A percentile compares a stretch with the other conserved stretches of the same genome.
Evolutionary conservation across 2,797 vertebrate genomes (phyloP).

Genomic region (Sylvia borin): DNA sequence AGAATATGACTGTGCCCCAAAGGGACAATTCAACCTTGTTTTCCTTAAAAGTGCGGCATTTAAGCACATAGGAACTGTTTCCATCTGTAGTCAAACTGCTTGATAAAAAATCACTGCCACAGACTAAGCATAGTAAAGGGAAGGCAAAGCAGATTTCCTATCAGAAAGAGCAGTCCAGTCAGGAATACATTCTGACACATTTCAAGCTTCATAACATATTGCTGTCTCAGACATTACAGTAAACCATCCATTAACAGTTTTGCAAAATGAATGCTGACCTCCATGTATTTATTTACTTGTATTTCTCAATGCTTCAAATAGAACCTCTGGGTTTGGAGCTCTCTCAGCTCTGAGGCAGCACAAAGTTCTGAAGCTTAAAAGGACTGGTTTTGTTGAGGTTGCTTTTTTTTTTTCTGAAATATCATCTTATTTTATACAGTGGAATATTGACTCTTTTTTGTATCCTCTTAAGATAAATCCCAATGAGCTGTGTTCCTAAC

Average conservation of each 20-base stretch:
- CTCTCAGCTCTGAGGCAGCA: constrained; percentile 59
- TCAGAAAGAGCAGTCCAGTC: constrained; percentile 40
- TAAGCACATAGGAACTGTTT: background rate
- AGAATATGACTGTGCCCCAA: background rate
- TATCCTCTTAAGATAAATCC: constrained; percentile 45
- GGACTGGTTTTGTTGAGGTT: constrained; percentile 31
- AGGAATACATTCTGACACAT: constrained; percentile 49
- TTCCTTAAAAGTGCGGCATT: background rate
- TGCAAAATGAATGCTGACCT: constrained; percentile 69
- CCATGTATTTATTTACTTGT: constrained; percentile 47
- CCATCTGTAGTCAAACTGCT: background rate
- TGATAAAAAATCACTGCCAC: constrained; percentile 20
- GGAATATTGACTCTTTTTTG: constrained; percentile 39
- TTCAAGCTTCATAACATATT: constrained; percentile 71
- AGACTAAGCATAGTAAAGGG: background rate
- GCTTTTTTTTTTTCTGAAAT: constrained; percentile 14
- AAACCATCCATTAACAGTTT: constrained; percentile 54
- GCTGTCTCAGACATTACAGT: constrained; percentile 63
- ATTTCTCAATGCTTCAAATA: constrained; percentile 54
- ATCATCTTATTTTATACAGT: constrained; percentile 27
- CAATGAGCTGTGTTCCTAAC: background rate
- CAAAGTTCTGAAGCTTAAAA: constrained; percentile 65
- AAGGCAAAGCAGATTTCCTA: constrained; percentile 52
- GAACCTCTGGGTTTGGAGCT: constrained; percentile 6
- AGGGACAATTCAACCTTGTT: background rate